Conservation (phyloP, 2,113 vertebrate species). For the Gnathonemus longibarbis region DNA sequence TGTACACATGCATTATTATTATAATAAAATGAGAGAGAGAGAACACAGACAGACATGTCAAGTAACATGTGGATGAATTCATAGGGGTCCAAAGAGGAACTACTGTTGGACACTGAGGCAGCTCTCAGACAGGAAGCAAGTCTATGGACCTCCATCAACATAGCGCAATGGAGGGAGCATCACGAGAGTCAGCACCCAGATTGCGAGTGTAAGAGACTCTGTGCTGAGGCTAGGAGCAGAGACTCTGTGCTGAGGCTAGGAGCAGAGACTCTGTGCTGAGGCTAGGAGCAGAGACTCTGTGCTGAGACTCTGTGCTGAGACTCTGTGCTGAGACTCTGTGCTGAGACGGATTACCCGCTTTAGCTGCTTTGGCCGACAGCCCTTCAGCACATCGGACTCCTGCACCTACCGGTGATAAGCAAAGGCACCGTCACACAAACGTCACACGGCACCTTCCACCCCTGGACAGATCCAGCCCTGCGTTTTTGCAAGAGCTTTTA, state of each 20-base stretch:
- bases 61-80: not conserved
- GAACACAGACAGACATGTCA: not conserved
- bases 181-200: not conserved
- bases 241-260: not conserved
- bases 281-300: not conserved
- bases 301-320: not conserved
- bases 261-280: not conserved
- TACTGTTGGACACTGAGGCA: not conserved
- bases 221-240: not conserved
- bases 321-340: not conserved
- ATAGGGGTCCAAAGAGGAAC: not conserved
- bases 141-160: not conserved
- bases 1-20: not conserved
- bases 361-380: slow-evolving; percentile 5
- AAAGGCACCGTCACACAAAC: not conserved
- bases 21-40: not conserved
- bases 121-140: not conserved
- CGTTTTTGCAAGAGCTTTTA: not conserved
- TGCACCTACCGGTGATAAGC: not conserved
- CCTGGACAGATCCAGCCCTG: not conserved
- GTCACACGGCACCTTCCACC: not conserved
- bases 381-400: not conserved
- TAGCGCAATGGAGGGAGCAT: not conserved
- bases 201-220: not conserved
- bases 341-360: not conserved